A percentile compares a stretch with the other conserved stretches of the same genome.
Evolutionary conservation across 2,797 vertebrate genomes (phyloP).

Genomic region (Streptopelia turtur): DNA sequence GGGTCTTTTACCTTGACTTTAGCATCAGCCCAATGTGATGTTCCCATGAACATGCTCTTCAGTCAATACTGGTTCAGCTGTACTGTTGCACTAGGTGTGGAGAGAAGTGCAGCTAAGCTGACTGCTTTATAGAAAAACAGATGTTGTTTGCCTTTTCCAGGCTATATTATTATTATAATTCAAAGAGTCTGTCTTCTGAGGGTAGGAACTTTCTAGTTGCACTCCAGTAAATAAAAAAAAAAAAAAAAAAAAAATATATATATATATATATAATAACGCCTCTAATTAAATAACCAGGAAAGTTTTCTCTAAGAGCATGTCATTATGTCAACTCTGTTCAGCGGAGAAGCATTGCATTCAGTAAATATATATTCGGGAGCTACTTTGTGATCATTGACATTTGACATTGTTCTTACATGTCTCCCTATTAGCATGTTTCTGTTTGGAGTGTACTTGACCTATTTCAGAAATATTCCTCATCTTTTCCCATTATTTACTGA

Average conservation of each 20-base stretch:
- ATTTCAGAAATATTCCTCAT: constrained; percentile 69
- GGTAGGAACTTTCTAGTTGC: constrained; percentile 15
- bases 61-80: neutral
- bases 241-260: neutral
- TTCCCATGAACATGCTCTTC: neutral
- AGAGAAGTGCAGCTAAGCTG: neutral
- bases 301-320: constrained; percentile 54
- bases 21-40: neutral
- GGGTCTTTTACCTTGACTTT: neutral
- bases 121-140: neutral
- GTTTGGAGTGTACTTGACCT: constrained; percentile 72
- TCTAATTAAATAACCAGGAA: constrained; percentile 45
- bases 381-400: constrained; percentile 72
- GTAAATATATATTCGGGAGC: constrained; percentile 73
- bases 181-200: neutral
- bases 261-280: neutral
- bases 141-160: neutral
- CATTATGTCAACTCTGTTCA: constrained; percentile 62
- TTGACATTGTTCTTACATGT: constrained; percentile 69
- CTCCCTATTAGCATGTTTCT: constrained; percentile 67
- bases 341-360: constrained; percentile 27
- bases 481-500: constrained; percentile 69
- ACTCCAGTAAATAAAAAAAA: neutral
- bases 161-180: neutral
- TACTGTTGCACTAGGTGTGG: neutral